Conservation (phyloP, 2,888 invertebrate species). For the Proisotoma minuta region DNA sequence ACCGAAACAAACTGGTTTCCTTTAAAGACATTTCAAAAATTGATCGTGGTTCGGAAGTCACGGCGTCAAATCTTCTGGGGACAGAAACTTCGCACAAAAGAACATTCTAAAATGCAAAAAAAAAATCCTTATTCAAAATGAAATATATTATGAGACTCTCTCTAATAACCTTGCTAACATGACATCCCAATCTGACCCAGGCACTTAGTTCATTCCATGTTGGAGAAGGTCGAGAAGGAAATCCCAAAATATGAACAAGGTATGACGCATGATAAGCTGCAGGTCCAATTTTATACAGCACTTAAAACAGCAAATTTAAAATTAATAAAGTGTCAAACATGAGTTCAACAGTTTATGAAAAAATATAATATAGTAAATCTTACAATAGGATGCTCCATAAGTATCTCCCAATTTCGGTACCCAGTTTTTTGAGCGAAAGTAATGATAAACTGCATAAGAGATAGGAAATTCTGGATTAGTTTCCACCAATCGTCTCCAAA, state of each 20-base stretch:
- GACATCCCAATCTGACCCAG: constrained; percentile 37
- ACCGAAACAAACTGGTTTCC: constrained; percentile 35
- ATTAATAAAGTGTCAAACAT: neutral
- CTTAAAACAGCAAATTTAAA: too few relatives aligned
- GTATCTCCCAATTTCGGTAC: constrained; percentile 38
- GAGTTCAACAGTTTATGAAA: neutral
- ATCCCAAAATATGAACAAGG: constrained; percentile 39
- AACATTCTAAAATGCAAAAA: constrained; percentile 22
- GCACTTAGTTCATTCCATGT: constrained; percentile 40
- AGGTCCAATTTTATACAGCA: constrained; percentile 43
- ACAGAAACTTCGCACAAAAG: constrained; percentile 39
- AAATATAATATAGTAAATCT: constrained; percentile 9
- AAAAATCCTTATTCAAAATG: constrained; percentile 1
- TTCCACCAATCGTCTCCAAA: constrained; percentile 37
- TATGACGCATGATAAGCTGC: constrained; percentile 40
- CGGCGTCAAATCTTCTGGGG: constrained; percentile 32
- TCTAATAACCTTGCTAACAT: constrained; percentile 34
- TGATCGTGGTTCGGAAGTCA: constrained; percentile 37
- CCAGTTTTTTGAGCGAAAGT: constrained; percentile 45
- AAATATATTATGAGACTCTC: neutral
- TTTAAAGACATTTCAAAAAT: constrained; percentile 38
- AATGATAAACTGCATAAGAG: constrained; percentile 44
- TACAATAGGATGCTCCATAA: constrained; percentile 43
- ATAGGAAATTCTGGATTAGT: constrained; percentile 39
- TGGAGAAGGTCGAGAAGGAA: constrained; percentile 30